A percentile compares a stretch with the other conserved stretches of the same genome.
phyloP scores from a whole-genome alignment of 2,888 invertebrate genomes.

The Dioctria rufipes region DNA sequence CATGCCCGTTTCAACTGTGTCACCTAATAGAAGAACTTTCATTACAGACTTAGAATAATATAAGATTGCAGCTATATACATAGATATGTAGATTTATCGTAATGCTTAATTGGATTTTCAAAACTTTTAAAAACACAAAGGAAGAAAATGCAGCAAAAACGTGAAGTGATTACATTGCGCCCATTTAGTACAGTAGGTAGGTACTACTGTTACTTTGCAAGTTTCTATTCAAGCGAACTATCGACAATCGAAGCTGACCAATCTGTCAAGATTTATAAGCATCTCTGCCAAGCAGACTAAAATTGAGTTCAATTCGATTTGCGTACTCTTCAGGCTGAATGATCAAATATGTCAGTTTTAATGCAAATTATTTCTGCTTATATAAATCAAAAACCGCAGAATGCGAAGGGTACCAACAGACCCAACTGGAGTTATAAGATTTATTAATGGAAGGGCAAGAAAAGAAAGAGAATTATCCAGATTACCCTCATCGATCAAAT shows the following conservation, averaged over 20 bases:
- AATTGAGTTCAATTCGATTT: constrained; percentile 35
- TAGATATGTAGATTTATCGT: not conserved
- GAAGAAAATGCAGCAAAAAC: not conserved
- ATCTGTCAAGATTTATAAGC: constrained; percentile 30
- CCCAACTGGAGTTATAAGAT: not conserved
- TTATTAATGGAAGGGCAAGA: constrained; percentile 3
- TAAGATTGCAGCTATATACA: not conserved
- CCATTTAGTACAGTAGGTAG: not conserved
- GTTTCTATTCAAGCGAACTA: constrained; percentile 2
- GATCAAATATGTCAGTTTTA: not conserved
- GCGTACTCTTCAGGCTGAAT: constrained; percentile 19
- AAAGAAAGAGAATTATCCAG: not conserved
- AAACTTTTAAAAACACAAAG: constrained; percentile 14
- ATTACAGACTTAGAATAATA: constrained; percentile 35
- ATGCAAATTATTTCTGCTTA: constrained; percentile 3
- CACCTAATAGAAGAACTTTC: constrained; percentile 40
- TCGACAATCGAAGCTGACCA: not conserved
- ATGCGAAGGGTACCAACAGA: not conserved
- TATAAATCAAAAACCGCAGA: constrained; percentile 15
- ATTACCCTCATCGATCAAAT: not conserved
- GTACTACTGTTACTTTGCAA: not conserved
- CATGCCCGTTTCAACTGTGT: not conserved
- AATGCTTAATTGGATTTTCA: constrained; percentile 27
- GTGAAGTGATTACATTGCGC: constrained; percentile 2
- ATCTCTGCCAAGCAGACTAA: not conserved